Conservation (phyloP, 2,113 vertebrate species). For the Stigmatopora argus region DNA sequence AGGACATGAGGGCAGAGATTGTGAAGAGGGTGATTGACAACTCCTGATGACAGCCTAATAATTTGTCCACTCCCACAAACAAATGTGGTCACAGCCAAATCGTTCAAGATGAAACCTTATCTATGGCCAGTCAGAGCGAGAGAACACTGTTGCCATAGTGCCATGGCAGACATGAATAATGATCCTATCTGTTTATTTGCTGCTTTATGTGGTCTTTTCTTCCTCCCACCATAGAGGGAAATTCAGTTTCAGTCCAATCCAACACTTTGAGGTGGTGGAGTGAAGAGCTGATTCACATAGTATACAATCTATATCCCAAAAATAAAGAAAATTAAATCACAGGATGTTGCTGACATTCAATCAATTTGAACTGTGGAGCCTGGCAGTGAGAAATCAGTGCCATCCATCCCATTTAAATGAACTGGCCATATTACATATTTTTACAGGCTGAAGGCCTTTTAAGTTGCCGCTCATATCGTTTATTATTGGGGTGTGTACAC, state of each 20-base stretch:
- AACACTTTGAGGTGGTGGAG: conserved; percentile 39
- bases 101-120: conserved; percentile 53
- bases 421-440: too few species aligned
- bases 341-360: too few species aligned
- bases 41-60: conserved; percentile 38
- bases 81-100: conserved; percentile 24
- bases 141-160: conserved; percentile 67
- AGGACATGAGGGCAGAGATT: conserved; percentile 23
- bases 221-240: conserved; percentile 29
- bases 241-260: conserved; percentile 51
- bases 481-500: too few species aligned
- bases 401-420: too few species aligned
- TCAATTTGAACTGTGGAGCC: too few species aligned
- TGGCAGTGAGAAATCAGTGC: too few species aligned
- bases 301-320: neutral
- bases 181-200: conserved; percentile 57
- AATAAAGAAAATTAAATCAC: too few species aligned
- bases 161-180: conserved; percentile 62
- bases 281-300: conserved; percentile 8
- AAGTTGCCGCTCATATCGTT: too few species aligned
- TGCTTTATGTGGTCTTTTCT: conserved; percentile 34
- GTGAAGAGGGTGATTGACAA: conserved; percentile 34
- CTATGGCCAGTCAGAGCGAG: conserved; percentile 58
- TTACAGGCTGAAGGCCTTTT: too few species aligned
- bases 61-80: conserved; percentile 36